A percentile compares a stretch with the other conserved stretches of the same genome.
Evolutionary conservation across 2,797 vertebrate species (phyloP).

Genomic region (Carduelis carduelis): DNA sequence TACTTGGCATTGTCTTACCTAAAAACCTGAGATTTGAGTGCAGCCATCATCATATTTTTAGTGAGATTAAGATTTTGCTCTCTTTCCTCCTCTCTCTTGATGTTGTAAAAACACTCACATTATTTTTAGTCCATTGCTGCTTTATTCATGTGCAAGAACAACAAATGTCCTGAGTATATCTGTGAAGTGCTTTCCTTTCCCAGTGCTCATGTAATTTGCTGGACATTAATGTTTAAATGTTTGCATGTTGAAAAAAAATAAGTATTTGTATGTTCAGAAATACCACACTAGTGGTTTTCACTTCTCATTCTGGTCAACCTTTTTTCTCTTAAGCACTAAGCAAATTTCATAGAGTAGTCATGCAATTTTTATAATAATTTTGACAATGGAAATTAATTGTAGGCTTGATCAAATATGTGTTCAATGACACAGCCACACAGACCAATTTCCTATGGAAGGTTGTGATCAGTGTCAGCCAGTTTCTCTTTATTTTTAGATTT

Average conservation of each 20-base stretch:
- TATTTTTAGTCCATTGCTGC: not conserved
- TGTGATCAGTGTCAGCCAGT: not conserved
- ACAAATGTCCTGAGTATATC: not conserved
- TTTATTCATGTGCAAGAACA: not conserved
- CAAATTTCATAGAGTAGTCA: not conserved
- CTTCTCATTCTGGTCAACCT: not conserved
- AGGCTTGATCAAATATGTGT: not conserved
- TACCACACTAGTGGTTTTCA: not conserved
- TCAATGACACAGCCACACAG: not conserved
- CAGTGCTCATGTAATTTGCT: not conserved
- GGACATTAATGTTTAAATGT: not conserved
- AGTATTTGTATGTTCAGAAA: not conserved
- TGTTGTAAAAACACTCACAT: not conserved
- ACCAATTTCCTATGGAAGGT: not conserved
- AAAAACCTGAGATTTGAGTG: conserved; percentile 53
- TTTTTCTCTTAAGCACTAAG: not conserved
- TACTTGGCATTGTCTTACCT: not conserved
- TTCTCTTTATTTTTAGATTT: not conserved
- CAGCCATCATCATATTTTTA: conserved; percentile 35
- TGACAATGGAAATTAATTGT: not conserved
- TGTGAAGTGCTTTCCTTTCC: not conserved
- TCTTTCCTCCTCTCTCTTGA: not conserved
- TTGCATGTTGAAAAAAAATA: not conserved
- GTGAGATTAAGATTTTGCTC: conserved; percentile 48
- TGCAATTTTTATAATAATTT: not conserved